A percentile compares a stretch with the other conserved stretches of the same genome.
Evolutionary conservation across 2,888 invertebrate species (phyloP).

Genomic region (Omphaloscelis lunosa): DNA sequence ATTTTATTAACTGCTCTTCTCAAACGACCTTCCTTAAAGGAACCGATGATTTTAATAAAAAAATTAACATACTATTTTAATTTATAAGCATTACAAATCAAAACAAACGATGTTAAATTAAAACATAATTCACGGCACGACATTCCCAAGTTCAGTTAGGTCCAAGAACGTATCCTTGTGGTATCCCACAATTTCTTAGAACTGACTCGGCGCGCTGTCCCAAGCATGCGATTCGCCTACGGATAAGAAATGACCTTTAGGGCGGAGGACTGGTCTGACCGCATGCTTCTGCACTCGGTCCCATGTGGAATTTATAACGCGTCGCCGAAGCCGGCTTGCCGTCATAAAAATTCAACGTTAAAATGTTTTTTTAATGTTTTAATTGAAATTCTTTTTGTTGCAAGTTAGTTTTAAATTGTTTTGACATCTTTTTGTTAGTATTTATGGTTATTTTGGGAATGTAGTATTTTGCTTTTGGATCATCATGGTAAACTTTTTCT

Average conservation of each 20-base stretch:
- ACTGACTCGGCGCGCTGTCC: constrained; percentile 64
- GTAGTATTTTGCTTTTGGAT: background rate
- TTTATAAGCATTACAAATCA: background rate
- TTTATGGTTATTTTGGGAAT: constrained; percentile 11
- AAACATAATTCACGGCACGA: constrained; percentile 37
- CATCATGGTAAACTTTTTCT: background rate
- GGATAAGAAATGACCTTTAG: constrained; percentile 87
- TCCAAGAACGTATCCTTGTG: constrained; percentile 61
- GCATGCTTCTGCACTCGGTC: constrained; percentile 80
- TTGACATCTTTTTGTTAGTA: constrained; percentile 18
- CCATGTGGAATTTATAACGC: constrained; percentile 80
- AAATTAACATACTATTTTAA: background rate
- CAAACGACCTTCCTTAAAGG: constrained; percentile 2
- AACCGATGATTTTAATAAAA: background rate
- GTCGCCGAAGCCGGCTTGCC: constrained; percentile 68
- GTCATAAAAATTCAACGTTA: constrained; percentile 73
- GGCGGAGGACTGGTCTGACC: constrained; percentile 85
- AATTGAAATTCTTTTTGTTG: constrained; percentile 59
- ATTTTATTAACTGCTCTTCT: constrained; percentile 7
- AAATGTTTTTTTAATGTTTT: constrained; percentile 66
- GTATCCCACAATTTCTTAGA: constrained; percentile 55
- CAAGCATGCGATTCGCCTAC: constrained; percentile 82
- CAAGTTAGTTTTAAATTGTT: constrained; percentile 26
- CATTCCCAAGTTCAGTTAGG: constrained; percentile 54
- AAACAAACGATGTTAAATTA: constrained; percentile 15